Conservation (phyloP, 2,113 vertebrate species). For the Turdus rufiventris region DNA sequence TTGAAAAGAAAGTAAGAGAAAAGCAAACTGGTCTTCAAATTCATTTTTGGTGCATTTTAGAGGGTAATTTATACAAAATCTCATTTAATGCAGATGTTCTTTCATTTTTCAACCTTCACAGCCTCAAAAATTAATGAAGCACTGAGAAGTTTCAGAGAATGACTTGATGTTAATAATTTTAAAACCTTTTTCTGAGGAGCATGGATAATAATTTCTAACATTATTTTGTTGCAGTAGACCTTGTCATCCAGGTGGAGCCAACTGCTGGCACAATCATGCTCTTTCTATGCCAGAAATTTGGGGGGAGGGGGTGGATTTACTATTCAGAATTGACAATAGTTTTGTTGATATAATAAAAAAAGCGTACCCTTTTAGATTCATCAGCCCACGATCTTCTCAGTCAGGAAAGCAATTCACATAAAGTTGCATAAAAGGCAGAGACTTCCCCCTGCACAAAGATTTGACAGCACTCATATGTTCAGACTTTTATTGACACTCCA, state of each 20-base stretch:
- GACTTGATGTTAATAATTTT: constrained; percentile 45
- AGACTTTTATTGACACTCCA: background rate
- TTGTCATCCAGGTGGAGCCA: background rate
- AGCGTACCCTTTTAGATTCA: background rate
- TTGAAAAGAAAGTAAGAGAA: constrained; percentile 46
- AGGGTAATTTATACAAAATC: constrained; percentile 60
- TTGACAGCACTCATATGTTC: background rate
- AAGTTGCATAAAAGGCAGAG: background rate
- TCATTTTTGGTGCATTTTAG: constrained; percentile 61
- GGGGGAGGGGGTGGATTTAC: background rate
- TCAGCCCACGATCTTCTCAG: background rate
- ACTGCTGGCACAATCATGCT: background rate
- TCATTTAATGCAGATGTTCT: constrained; percentile 61
- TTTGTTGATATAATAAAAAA: background rate
- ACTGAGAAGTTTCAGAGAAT: constrained; percentile 38
- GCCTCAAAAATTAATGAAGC: constrained; percentile 55
- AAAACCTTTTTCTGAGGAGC: constrained; percentile 32
- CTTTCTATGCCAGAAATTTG: background rate
- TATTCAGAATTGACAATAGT: background rate
- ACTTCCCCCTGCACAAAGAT: background rate
- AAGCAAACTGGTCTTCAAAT: constrained; percentile 37
- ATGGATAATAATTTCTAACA: background rate
- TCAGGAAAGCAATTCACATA: background rate
- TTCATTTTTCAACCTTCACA: constrained; percentile 56
- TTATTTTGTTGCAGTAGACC: background rate